A percentile compares a stretch with the other conserved stretches of the same genome.
Evolutionary conservation across 1,140 invertebrate species (phyloP).

Genomic region (Trigoniulus corallinus): DNA sequence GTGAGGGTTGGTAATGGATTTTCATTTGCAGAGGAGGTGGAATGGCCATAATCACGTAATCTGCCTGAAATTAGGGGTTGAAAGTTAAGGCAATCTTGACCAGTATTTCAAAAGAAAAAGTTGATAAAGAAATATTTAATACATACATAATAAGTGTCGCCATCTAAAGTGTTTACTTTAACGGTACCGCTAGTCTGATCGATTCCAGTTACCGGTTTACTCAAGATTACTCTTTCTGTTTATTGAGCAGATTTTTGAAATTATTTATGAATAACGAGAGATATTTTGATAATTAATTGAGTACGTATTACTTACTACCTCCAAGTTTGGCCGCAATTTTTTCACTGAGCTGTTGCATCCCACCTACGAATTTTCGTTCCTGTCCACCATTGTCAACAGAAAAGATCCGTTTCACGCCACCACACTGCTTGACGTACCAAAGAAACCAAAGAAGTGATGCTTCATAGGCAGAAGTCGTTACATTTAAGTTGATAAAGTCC

Average conservation of each 20-base stretch:
- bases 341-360: constrained; percentile 24
- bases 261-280: constrained; percentile 9
- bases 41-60: constrained; percentile 22
- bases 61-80: constrained; percentile 14
- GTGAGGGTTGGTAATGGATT: constrained; percentile 22
- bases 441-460: constrained; percentile 26
- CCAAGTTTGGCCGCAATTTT: constrained; percentile 20
- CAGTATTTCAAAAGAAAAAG: neutral
- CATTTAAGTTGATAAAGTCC: constrained; percentile 13
- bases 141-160: constrained; percentile 11
- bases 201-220: constrained; percentile 13
- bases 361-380: constrained; percentile 27
- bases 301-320: constrained; percentile 9
- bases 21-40: constrained; percentile 23
- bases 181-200: constrained; percentile 11
- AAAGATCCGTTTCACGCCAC: constrained; percentile 21
- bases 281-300: neutral
- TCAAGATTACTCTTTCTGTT: constrained; percentile 9
- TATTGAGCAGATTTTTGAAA: constrained; percentile 1
- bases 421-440: constrained; percentile 25
- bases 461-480: constrained; percentile 25
- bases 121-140: neutral
- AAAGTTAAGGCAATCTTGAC: neutral
- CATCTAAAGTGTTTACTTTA: constrained; percentile 14
- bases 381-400: constrained; percentile 22